phyloP scores from a whole-genome alignment of 2,113 vertebrate species.

The Aegithalos caudatus region DNA sequence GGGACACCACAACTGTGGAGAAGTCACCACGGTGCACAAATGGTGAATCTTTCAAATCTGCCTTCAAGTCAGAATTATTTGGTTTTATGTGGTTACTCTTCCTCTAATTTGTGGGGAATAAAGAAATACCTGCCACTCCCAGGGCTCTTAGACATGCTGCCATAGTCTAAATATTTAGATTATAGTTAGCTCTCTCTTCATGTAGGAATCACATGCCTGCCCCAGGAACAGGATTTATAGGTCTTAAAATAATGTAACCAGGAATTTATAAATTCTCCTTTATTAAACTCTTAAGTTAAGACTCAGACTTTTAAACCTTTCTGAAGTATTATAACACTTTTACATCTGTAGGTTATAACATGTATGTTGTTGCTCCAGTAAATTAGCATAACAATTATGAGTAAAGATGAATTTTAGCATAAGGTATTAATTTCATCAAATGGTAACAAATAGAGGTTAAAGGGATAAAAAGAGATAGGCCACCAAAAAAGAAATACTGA shows the following conservation, averaged over 20 bases:
- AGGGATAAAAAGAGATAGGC: background rate
- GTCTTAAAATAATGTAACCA: background rate
- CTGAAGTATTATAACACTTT: background rate
- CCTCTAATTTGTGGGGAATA: background rate
- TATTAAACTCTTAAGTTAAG: background rate
- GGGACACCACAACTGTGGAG: background rate
- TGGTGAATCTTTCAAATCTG: background rate
- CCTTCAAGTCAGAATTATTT: background rate
- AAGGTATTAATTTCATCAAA: background rate
- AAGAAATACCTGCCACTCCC: background rate
- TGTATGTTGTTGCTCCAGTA: background rate
- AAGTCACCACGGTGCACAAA: background rate
- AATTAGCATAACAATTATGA: background rate
- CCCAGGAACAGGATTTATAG: background rate
- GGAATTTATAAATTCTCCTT: background rate
- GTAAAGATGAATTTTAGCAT: background rate
- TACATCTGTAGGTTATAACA: background rate
- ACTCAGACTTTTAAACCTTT: background rate
- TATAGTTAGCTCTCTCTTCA: background rate
- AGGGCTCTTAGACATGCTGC: background rate
- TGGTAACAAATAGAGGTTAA: background rate
- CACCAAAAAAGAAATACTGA: background rate
- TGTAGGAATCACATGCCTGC: background rate
- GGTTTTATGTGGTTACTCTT: background rate
- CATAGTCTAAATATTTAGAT: background rate